Conservation (phyloP, 2,113 vertebrate genomes). For the Mystacornis crossleyi region DNA sequence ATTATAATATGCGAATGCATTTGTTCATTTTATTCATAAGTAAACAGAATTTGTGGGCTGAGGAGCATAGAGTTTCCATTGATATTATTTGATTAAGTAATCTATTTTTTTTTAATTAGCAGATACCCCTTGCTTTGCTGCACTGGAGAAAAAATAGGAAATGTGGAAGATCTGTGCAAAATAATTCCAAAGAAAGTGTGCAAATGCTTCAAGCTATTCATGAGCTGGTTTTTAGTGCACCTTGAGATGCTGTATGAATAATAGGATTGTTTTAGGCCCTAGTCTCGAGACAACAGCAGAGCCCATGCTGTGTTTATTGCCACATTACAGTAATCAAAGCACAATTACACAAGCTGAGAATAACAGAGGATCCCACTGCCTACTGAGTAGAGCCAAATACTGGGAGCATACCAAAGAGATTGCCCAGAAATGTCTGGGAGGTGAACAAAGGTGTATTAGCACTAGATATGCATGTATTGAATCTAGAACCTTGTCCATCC, state of each 20-base stretch:
- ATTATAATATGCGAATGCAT: not conserved
- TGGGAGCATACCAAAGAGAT: not conserved
- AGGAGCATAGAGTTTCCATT: not conserved
- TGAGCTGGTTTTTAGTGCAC: not conserved
- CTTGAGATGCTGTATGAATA: not conserved
- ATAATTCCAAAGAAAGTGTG: not conserved
- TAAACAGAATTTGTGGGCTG: not conserved
- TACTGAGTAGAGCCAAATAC: not conserved
- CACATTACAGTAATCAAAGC: not conserved
- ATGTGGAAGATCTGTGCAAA: not conserved
- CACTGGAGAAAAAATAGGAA: not conserved
- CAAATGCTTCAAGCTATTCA: not conserved
- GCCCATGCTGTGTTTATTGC: not conserved
- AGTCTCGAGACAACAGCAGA: not conserved
- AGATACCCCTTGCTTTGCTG: not conserved
- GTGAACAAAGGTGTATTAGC: not conserved
- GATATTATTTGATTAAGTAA: not conserved
- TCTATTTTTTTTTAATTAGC: not conserved
- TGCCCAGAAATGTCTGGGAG: not conserved
- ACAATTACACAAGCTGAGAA: not conserved
- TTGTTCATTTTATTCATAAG: not conserved
- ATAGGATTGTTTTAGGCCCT: not conserved
- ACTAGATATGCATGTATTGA: not conserved
- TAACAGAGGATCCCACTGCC: not conserved
- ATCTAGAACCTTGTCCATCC: not conserved